Evolutionary conservation across 2,797 vertebrate species (phyloP), one percentile per base, ranked within the genome.

Genomic region (Bufotes viridis): DNA sequence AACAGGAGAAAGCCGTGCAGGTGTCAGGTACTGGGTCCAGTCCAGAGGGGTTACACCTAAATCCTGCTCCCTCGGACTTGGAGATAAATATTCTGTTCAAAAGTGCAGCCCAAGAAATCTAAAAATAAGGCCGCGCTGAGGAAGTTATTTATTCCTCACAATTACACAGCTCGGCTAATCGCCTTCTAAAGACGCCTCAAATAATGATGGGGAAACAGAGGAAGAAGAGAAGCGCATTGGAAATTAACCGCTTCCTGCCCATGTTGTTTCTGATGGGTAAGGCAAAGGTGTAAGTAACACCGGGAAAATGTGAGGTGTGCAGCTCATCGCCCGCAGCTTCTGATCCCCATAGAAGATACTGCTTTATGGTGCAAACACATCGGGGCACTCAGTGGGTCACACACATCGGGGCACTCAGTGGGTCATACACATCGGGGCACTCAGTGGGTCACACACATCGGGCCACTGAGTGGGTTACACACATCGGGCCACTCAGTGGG

Each of bases 71-170:
- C 0, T 9, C 18, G 10, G 10, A 34, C 78, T 81, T 34, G 6
- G 34, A 81, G 80, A 81, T 81, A 67, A 81, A 65, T 24, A 29
- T n/a, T 63, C 79, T 63, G 17, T 29, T 12, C 49, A 81, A 81
- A 81, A 63, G 29, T 13, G 26, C 18, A 42, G 82, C 55, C 58
- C 51, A 69, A 75, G 20, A 34, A 18, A 67, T 58, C 84, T 86
- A 86, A 78, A 86, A 86, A 86, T 86, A 86, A 61, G 3, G 22
- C 26, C 2, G 57, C 65, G 51, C 42, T 3, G 60, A 61, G 72
- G 83, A 60, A 74, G 34, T 78, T 86, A 86, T 86, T 86, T 86
- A 78, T 86, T 86, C 74, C 10, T 61, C 61, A 55, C 60, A 78
- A 86, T 86, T 86, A 86, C 60, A 24, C n/a, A 0, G 57, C 29